Percentiles rank a stretch among this genome's conserved stretches.
Conservation (phyloP, 2,113 vertebrate genomes). For the Hepsetus odoe region DNA sequence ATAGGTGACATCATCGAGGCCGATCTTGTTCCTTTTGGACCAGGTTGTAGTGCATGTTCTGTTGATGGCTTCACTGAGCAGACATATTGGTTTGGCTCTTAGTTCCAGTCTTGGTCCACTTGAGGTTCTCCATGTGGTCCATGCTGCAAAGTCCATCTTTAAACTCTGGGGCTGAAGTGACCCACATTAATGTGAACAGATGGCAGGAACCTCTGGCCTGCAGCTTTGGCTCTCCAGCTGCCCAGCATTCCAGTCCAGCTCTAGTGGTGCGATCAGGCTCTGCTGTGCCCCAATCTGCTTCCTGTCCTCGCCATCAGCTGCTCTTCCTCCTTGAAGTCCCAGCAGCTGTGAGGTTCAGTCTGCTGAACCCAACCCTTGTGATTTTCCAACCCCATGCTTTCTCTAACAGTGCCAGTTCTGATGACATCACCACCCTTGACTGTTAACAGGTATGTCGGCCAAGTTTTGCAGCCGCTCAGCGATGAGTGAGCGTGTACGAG, state of each 20-base stretch:
- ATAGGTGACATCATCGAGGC: neutral
- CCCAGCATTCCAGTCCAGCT: neutral
- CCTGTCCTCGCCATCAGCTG: conserved; percentile 1
- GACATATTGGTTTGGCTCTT: neutral
- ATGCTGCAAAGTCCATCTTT: neutral
- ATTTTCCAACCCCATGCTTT: neutral
- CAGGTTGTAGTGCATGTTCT: neutral
- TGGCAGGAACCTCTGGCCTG: conserved; percentile 10
- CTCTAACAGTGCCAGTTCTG: neutral
- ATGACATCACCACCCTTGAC: neutral
- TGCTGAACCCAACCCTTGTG: neutral
- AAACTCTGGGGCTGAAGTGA: conserved; percentile 13
- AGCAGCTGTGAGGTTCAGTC: conserved; percentile 7
- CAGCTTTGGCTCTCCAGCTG: conserved; percentile 20
- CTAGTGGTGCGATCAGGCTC: conserved; percentile 13
- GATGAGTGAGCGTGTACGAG: neutral
- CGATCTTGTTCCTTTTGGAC: neutral
- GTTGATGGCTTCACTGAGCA: neutral
- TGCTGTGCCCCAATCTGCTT: neutral
- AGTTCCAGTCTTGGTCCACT: conserved; percentile 17
- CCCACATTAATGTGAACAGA: conserved; percentile 9
- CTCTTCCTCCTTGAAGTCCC: neutral
- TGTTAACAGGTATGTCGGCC: conserved; percentile 20
- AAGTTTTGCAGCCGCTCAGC: neutral
- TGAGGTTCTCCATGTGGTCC: neutral